Percentiles rank a stretch among this genome's conserved stretches.
Evolutionary conservation across 1,140 invertebrate species (phyloP).

Genomic region (Brachionus koreanus): DNA sequence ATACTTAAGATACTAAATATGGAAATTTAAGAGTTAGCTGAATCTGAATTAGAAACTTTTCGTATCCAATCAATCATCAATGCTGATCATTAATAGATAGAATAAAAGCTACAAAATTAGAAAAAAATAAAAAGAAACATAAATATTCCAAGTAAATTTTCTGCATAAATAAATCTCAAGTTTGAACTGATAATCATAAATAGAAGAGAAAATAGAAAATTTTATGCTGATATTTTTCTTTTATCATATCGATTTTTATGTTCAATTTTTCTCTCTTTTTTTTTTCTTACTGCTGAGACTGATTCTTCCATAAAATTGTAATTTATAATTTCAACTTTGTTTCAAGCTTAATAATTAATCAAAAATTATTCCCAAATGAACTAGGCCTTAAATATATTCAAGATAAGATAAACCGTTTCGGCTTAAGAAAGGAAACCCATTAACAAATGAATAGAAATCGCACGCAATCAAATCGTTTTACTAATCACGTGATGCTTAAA

Average conservation of each 20-base stretch:
- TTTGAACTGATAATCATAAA: conserved; percentile 40
- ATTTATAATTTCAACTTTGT: conserved; percentile 21
- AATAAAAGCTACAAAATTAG: not conserved
- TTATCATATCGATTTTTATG: conserved; percentile 36
- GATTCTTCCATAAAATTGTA: conserved; percentile 29
- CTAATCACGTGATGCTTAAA: not conserved
- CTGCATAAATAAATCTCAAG: not conserved
- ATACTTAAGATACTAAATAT: conserved; percentile 25
- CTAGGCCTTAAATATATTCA: not conserved
- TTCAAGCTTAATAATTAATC: not conserved
- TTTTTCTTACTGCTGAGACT: not conserved
- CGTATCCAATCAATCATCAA: conserved; percentile 39
- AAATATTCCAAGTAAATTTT: not conserved
- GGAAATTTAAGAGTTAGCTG: not conserved
- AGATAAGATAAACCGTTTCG: conserved; percentile 26
- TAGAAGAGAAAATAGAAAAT: not conserved
- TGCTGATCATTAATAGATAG: conserved; percentile 9
- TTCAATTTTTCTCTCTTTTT: conserved; percentile 1
- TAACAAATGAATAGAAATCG: not conserved
- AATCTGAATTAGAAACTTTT: not conserved
- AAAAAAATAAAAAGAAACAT: not conserved
- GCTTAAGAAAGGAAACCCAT: not conserved
- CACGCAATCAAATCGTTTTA: not conserved
- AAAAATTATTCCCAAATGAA: conserved; percentile 26
- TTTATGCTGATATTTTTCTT: conserved; percentile 11